phyloP scores from a whole-genome alignment of 2,113 vertebrate genomes.

The Pterophyllum scalare region DNA sequence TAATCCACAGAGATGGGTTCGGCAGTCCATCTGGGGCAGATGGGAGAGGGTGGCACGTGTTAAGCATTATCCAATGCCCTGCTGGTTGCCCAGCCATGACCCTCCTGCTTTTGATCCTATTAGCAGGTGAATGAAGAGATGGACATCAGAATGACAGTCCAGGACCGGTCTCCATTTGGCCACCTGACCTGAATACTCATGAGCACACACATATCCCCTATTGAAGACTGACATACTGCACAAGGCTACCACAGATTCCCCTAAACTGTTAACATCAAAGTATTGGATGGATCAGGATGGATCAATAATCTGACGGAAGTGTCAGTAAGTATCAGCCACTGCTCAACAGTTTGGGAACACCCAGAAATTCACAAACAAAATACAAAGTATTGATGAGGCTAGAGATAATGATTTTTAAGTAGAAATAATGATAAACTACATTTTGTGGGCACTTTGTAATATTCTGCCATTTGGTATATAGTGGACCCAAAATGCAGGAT shows the following conservation, averaged over 20 bases:
- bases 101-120: slow-evolving; percentile 79
- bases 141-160: slow-evolving; percentile 76
- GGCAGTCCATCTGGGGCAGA: slow-evolving; percentile 67
- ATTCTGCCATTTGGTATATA: not conserved
- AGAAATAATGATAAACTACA: too few relatives aligned
- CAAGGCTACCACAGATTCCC: slow-evolving; percentile 36
- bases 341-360: too few relatives aligned
- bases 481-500: not conserved
- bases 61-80: slow-evolving; percentile 62
- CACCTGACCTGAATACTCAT: slow-evolving; percentile 62
- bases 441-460: not conserved
- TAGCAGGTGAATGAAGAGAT: slow-evolving; percentile 75
- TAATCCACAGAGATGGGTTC: slow-evolving; percentile 68
- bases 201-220: slow-evolving; percentile 62
- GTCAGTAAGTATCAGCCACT: slow-evolving; percentile 3
- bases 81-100: slow-evolving; percentile 52
- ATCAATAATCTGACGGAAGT: slow-evolving; percentile 1
- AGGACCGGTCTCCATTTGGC: slow-evolving; percentile 40
- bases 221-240: slow-evolving; percentile 32
- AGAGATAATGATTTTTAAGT: too few relatives aligned
- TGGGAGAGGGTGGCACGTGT: slow-evolving; percentile 68
- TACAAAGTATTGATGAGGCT: too few relatives aligned
- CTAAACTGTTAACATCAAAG: slow-evolving; percentile 23
- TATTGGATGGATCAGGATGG: not conserved
- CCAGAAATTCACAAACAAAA: too few relatives aligned